A percentile compares a stretch with the other conserved stretches of the same genome.
phyloP scores from a whole-genome alignment of 2,113 vertebrate genomes.

The Mustelus asterias region DNA sequence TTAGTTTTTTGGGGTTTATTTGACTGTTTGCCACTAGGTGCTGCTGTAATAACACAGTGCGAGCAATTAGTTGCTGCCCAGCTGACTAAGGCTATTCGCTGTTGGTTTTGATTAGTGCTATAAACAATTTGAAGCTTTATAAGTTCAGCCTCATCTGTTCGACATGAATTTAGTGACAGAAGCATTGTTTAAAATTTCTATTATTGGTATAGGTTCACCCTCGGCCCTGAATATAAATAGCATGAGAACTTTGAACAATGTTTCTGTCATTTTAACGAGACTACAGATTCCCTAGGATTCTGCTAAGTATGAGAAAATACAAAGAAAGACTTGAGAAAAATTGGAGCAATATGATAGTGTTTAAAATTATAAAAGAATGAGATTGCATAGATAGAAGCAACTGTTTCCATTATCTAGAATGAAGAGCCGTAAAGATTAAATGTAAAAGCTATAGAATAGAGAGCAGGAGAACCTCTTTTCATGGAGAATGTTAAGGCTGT shows the following conservation, averaged over 20 bases:
- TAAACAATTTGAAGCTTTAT: background rate
- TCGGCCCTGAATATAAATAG: background rate
- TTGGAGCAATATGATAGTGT: background rate
- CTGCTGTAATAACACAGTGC: background rate
- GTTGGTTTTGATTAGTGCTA: background rate
- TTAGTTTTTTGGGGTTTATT: background rate
- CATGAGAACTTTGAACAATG: background rate
- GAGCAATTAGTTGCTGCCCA: background rate
- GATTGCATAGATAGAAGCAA: background rate
- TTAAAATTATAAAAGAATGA: background rate
- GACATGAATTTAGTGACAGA: background rate
- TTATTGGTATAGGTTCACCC: background rate
- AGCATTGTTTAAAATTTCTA: background rate
- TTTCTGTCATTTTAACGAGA: background rate
- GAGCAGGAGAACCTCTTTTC: background rate
- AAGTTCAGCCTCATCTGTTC: background rate
- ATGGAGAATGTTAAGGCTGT: background rate
- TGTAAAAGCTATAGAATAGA: background rate
- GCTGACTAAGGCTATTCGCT: background rate
- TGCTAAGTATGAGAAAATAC: background rate
- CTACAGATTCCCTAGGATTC: background rate
- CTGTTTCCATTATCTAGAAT: background rate
- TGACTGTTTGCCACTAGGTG: slow-evolving; percentile 4
- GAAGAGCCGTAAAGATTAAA: background rate
- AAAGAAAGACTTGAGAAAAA: background rate